Evolutionary conservation across 2,797 vertebrate genomes (phyloP).

Genomic region (Australoheros facetus): DNA sequence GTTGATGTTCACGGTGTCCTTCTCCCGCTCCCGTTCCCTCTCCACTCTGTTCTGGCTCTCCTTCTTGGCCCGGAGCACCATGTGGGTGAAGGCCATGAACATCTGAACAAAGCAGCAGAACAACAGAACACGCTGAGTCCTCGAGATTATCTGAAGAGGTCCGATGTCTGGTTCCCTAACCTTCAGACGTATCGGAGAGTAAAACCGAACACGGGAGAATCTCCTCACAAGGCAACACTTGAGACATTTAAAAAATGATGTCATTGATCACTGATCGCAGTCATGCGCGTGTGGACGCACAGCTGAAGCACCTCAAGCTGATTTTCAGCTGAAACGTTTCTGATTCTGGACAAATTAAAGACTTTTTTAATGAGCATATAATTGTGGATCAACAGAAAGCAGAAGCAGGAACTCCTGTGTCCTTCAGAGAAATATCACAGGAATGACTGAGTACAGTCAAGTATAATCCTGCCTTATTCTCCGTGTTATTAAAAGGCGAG

Average conservation of each 20-base stretch:
- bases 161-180: not conserved
- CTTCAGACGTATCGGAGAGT: not conserved
- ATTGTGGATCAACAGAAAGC: too few species aligned
- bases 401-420: too few species aligned
- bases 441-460: not conserved
- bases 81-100: conserved; percentile 87
- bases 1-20: conserved; percentile 85
- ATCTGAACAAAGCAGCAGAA: conserved; percentile 71
- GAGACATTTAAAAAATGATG: not conserved
- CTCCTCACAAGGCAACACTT: too few species aligned
- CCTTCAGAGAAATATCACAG: not conserved
- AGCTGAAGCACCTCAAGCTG: too few species aligned
- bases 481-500: fast-evolving
- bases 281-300: too few species aligned
- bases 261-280: too few species aligned
- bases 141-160: fast-evolving
- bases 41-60: conserved; percentile 82
- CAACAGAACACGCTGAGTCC: not conserved
- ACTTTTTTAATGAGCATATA: too few species aligned
- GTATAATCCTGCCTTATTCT: not conserved
- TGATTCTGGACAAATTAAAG: not conserved
- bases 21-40: conserved; percentile 79
- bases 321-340: too few species aligned
- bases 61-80: conserved; percentile 86
- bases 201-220: not conserved